phyloP scores from a whole-genome alignment of 2,797 vertebrate species.

The Triplophysa bombifrons region DNA sequence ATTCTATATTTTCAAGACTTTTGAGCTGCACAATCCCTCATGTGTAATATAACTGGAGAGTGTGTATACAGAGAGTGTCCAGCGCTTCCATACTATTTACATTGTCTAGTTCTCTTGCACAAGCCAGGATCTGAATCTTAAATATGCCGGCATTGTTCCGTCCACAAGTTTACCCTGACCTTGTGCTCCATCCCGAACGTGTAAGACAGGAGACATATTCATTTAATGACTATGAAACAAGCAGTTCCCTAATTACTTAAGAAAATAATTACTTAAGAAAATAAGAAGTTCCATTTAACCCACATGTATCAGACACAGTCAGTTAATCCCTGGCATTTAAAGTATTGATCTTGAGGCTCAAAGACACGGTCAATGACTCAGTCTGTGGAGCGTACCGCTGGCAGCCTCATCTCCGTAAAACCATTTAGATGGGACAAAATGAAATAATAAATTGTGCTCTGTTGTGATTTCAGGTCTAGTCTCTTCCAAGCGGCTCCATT shows the following conservation, averaged over 20 bases:
- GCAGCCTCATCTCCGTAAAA: constrained; percentile 45
- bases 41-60: no score
- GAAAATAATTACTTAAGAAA: constrained; percentile 18
- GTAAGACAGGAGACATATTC: background rate
- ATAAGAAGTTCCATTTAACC: constrained; percentile 7
- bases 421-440: constrained; percentile 49
- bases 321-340: constrained; percentile 29
- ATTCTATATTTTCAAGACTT: no score
- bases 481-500: constrained; percentile 11
- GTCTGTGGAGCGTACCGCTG: constrained; percentile 33
- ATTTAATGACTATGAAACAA: constrained; percentile 5
- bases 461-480: constrained; percentile 25
- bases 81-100: no score
- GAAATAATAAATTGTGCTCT: constrained; percentile 39
- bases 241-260: background rate
- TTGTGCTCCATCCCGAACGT: background rate
- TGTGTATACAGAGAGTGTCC: no score
- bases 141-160: background rate
- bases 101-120: background rate
- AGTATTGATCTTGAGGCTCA: constrained; percentile 47
- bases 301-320: constrained; percentile 18
- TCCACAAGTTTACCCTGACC: no score
- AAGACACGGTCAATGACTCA: constrained; percentile 14
- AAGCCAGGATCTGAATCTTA: background rate
- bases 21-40: no score